Base-by-base conservation (phyloP, 2,797 vertebrate genomes). In the Diglossa cyanea region DNA sequence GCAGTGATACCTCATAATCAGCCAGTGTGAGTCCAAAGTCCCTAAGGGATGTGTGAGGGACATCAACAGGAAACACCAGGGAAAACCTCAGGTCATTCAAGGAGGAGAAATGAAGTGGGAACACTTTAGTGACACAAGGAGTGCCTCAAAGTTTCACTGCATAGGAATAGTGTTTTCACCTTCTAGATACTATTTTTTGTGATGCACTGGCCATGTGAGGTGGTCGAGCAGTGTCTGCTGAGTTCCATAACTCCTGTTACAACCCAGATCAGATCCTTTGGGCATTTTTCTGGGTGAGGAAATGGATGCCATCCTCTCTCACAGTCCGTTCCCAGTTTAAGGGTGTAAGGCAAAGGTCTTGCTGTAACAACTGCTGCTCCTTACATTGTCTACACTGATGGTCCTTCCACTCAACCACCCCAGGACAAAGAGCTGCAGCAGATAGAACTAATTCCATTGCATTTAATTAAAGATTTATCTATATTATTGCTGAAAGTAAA, bases 191-290 rank as follows among this genome's bases (percentile, higher is more conserved):
- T 3, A 0, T 4, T 28, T 65, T 67, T 68, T 50, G 18, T 35
- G 47, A 25, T 0, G 1, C 25, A 3, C 11, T 47, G 48, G 39
- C 19, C 9, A 19, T 13, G 17, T 2, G 3, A 77, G 15, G 14
- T 23, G 68, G 8, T 66, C 3, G 11, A 47, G 37, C 30, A 15
- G 17, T 1, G 4, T 86, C 63, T 76, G 31, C n/a, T 75, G 51
- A 7, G 21, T 50, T 71, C 54, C 40, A 42, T 21, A 40, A 16
- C 24, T 84, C 24, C 53, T 37, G 4, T 50, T 42, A 39, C 4
- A 68, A 51, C 10, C 14, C 9, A 3, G 44, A 50, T 51, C 39
- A 40, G 47, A 61, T 15, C 21, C 30, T 51, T 25, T 54, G 58
- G n/a, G 19, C 15, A 33, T 24, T 80, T 71, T 67, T 51, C 39